Evolutionary conservation across 2,797 vertebrate species (phyloP), one percentile per base, ranked within the genome.

Genomic region (Pelochelys cantorii): DNA sequence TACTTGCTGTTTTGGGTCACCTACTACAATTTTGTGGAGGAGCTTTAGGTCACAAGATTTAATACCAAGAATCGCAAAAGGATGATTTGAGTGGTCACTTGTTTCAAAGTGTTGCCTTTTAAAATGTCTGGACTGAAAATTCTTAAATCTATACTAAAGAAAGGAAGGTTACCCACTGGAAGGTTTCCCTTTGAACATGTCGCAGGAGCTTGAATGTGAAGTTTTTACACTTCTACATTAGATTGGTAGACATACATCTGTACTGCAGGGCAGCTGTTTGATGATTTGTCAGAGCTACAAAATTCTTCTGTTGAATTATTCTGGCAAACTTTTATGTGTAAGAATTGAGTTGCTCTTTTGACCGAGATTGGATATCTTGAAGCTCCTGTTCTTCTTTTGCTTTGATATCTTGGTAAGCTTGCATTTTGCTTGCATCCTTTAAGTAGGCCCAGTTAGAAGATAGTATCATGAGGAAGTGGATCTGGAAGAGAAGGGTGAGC

Each of bases 401-500:
- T 99, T 99, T 99, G 99, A 99, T 99, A 99, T 99, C 99, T 97
- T 99, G 99, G 98, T 99, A 99, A 98, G 99, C 98, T 99, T 99
- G 99, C 98, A 99, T 99, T 98, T 99, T 99, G 99, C 99, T 99
- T 88, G 99, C 99, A 95, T 99, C 99, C 98, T 99, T 99, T 98
- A 99, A 99, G 99, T 99, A 99, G 98, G 99, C 99, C 99, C 99
- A 99, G 98, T 99, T 99, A 98, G 99, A 99, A 98, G 99, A 99
- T 98, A 99, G 99, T 99, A 99, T 99, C 99, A 99, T 99, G 98
- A 99, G 99, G 99, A 99, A 99, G 99, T 99, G 99, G 98, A 99
- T 99, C 99, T 99, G 99, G 98, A 99, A 99, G 98, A 99, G 98
- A 99, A 99, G 99, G 99, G 99, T 99, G 99, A 99, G 99, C 98